phyloP scores from a whole-genome alignment of 2,113 vertebrate species.

The Tachycineta bicolor region DNA sequence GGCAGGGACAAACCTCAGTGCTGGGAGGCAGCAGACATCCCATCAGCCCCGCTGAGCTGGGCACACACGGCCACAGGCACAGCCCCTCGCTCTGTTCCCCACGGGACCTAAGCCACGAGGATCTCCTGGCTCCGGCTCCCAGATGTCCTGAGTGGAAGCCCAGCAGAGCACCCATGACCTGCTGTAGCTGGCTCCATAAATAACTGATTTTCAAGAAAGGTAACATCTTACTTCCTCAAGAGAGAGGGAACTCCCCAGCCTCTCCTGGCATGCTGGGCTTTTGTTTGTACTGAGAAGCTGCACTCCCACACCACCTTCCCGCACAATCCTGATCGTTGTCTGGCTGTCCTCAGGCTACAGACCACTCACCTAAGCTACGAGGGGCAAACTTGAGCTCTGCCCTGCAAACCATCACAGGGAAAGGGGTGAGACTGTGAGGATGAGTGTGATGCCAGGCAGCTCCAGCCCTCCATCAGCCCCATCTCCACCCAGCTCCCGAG shows the following conservation, averaged over 20 bases:
- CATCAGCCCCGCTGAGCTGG: fast-evolving
- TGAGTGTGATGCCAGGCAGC: not conserved
- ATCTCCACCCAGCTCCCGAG: not conserved
- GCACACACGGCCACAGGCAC: not conserved
- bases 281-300: not conserved
- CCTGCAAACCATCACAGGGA: fast-evolving
- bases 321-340: fast-evolving
- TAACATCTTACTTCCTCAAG: fast-evolving
- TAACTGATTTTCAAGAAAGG: not conserved
- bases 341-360: not conserved
- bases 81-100: not conserved
- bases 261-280: not conserved
- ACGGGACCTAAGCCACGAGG: fast-evolving
- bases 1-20: not conserved
- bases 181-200: not conserved
- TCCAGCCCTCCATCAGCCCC: not conserved
- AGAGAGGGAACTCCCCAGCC: fast-evolving
- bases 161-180: not conserved
- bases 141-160: not conserved
- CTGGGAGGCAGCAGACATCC: not conserved
- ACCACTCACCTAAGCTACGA: fast-evolving
- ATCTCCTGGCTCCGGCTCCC: not conserved
- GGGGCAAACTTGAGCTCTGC: not conserved
- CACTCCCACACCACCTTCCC: not conserved
- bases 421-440: not conserved